Percentiles rank a stretch among this genome's conserved stretches.
phyloP scores from a whole-genome alignment of 2,888 invertebrate genomes.

The Epinotia demarniana region DNA sequence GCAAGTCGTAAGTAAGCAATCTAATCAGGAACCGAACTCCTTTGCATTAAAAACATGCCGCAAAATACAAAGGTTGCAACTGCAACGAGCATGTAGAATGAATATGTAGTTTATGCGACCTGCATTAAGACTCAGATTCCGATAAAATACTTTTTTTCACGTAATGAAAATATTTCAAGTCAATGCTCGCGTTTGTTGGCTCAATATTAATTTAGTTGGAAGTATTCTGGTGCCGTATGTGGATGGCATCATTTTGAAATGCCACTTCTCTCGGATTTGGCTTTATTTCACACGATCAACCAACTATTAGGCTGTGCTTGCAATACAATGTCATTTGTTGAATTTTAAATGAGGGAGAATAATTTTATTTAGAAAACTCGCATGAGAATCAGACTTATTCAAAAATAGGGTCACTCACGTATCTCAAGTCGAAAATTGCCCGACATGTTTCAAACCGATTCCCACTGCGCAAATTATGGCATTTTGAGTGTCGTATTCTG shows the following conservation, averaged over 20 bases:
- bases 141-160: constrained; percentile 3
- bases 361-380: no score
- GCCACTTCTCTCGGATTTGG: constrained; percentile 1
- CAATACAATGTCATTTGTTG: no score
- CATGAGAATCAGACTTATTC: no score
- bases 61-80: not conserved
- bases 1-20: constrained; percentile 16
- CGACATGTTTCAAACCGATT: no score
- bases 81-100: not conserved
- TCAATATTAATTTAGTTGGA: constrained; percentile 19
- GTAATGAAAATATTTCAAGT: constrained; percentile 19
- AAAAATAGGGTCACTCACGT: no score
- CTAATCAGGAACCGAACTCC: constrained; percentile 15
- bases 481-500: no score
- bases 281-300: not conserved
- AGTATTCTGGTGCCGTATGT: constrained; percentile 7
- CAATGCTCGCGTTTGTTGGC: constrained; percentile 12
- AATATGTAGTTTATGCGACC: not conserved
- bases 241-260: not conserved
- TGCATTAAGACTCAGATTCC: not conserved
- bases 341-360: no score
- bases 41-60: constrained; percentile 13
- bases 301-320: not conserved
- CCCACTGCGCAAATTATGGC: no score
- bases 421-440: no score